phyloP scores from a whole-genome alignment of 2,888 invertebrate species.

The Ecdyonurus torrentis region DNA sequence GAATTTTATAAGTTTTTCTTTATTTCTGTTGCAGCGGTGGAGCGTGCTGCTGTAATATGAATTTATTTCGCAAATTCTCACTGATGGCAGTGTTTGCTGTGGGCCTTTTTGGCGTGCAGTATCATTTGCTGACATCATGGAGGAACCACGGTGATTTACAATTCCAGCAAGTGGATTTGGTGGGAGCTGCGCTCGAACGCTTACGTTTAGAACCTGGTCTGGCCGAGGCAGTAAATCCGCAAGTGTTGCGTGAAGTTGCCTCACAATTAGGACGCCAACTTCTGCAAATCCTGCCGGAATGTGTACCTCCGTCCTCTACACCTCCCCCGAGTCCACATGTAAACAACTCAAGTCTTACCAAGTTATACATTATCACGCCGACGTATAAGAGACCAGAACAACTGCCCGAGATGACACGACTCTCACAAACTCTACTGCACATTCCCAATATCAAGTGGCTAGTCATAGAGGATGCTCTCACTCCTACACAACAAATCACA shows the following conservation, averaged over 20 bases:
- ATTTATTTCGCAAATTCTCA: constrained; percentile 1
- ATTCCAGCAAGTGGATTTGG: neutral
- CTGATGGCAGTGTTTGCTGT: neutral
- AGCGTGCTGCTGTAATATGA: too few relatives aligned
- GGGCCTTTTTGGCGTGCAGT: neutral
- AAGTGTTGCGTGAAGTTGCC: neutral
- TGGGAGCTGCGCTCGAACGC: neutral
- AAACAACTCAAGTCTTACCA: constrained; percentile 15
- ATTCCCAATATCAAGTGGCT: constrained; percentile 53
- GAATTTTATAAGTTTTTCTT: too few relatives aligned
- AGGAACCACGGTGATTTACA: neutral
- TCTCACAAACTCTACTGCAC: constrained; percentile 51
- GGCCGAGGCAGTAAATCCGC: neutral
- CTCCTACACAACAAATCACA: constrained; percentile 31
- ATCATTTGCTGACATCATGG: neutral
- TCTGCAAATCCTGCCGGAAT: neutral
- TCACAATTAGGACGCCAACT: neutral
- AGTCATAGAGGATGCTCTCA: constrained; percentile 50
- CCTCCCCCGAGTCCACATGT: neutral
- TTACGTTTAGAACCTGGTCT: neutral
- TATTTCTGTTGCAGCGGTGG: too few relatives aligned
- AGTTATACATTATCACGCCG: constrained; percentile 42
- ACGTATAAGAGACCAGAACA: constrained; percentile 60
- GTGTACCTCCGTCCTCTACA: neutral
- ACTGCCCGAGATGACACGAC: constrained; percentile 58